Conservation (phyloP, 1,140 invertebrate genomes). For the Maniola jurtina region DNA sequence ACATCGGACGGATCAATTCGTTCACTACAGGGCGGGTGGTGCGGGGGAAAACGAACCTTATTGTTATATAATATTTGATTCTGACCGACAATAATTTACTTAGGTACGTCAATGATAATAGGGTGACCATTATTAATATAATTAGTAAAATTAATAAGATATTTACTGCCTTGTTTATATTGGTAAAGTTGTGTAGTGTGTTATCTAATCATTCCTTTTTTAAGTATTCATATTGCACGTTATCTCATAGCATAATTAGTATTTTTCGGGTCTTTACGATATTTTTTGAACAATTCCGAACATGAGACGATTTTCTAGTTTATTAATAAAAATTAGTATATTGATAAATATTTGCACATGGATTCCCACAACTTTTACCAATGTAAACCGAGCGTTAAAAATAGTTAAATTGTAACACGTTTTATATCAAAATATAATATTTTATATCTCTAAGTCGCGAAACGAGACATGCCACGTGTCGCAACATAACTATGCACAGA, state of each 20-base stretch:
- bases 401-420: slow-evolving; percentile 9
- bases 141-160: not conserved
- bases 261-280: no score
- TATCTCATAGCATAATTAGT: no score
- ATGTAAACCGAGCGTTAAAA: not conserved
- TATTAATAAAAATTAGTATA: no score
- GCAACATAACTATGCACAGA: not conserved
- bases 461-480: slow-evolving; percentile 6
- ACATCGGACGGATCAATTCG: slow-evolving; percentile 72
- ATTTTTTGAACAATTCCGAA: no score
- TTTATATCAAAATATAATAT: slow-evolving; percentile 17
- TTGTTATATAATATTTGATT: not conserved
- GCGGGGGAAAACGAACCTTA: slow-evolving; percentile 37
- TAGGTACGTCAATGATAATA: slow-evolving; percentile 4
- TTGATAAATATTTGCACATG: not conserved
- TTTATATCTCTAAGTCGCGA: slow-evolving; percentile 13
- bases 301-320: no score
- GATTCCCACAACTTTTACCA: not conserved
- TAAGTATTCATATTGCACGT: no score
- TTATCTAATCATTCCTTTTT: not conserved
- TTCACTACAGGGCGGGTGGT: slow-evolving; percentile 48
- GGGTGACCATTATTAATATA: not conserved
- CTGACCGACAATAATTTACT: not conserved
- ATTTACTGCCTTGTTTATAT: not conserved
- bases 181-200: not conserved